Conservation (phyloP, 2,113 vertebrate genomes). For the Columbina picui region DNA sequence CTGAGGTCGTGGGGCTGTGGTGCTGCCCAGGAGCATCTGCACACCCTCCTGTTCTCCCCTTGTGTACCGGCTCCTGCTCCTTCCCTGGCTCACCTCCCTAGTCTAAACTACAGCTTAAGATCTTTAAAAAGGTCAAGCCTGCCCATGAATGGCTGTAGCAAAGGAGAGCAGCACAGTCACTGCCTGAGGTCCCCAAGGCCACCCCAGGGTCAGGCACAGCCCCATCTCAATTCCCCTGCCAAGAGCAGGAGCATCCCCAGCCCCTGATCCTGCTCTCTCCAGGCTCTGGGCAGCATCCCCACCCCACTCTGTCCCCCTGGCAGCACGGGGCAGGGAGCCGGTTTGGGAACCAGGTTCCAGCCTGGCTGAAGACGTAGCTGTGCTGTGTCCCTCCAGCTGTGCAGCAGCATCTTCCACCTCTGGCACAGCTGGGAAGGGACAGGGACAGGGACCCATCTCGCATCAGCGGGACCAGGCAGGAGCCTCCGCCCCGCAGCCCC, state of each 20-base stretch:
- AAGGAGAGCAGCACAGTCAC: background rate
- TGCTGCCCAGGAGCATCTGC: background rate
- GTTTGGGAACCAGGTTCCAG: too few species aligned
- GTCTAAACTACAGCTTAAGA: background rate
- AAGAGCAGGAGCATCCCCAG: background rate
- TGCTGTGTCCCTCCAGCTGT: background rate
- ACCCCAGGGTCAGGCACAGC: background rate
- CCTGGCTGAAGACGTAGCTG: rapidly evolving
- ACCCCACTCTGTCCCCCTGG: rapidly evolving
- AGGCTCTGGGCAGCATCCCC: rapidly evolving
- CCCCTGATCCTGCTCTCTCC: background rate
- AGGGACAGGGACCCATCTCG: background rate
- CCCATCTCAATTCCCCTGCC: background rate
- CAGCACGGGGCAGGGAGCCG: rapidly evolving
- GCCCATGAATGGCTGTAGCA: background rate
- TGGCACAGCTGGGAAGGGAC: background rate
- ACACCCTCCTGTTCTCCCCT: background rate
- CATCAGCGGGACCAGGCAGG: rapidly evolving
- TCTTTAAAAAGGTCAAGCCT: background rate
- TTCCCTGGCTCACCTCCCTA: background rate
- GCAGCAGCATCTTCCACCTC: background rate
- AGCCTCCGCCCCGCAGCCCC: rapidly evolving
- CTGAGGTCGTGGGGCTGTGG: rapidly evolving
- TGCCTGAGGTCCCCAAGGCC: background rate
- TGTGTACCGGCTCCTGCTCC: background rate